A percentile compares a stretch with the other conserved stretches of the same genome.
Conservation (phyloP, 2,113 vertebrate species). For the Megaptera novaeangliae region DNA sequence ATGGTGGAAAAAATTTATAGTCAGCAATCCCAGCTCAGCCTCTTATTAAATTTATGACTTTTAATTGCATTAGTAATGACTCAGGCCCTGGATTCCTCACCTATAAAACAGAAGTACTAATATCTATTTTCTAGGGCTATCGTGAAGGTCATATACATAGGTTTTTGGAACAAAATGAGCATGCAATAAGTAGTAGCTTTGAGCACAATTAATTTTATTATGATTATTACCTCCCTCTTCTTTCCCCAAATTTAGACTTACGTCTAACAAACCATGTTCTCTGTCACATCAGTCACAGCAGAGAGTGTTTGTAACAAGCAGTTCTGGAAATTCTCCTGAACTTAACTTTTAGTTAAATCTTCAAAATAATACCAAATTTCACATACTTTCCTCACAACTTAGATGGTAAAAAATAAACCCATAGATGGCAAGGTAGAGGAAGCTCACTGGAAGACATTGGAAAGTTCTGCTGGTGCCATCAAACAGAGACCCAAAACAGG, state of each 20-base stretch:
- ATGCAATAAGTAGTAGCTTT: neutral
- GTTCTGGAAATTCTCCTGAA: neutral
- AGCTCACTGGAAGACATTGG: neutral
- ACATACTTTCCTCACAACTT: neutral
- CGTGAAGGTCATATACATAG: neutral
- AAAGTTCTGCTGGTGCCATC: neutral
- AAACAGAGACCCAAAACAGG: neutral
- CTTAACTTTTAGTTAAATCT: neutral
- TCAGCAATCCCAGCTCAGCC: too few relatives aligned
- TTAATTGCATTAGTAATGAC: neutral
- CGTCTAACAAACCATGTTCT: neutral
- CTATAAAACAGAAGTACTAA: constrained; percentile 28
- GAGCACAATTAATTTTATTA: neutral
- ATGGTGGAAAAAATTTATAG: neutral
- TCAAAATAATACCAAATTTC: neutral
- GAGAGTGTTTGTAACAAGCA: neutral
- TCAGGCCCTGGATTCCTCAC: neutral
- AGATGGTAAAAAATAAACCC: neutral
- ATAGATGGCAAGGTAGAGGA: neutral
- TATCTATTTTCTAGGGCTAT: neutral
- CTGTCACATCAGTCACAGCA: neutral
- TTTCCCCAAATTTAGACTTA: neutral
- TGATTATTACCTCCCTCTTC: neutral
- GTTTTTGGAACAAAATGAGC: neutral
- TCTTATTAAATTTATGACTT: neutral